Evolutionary conservation across 2,113 vertebrate genomes (phyloP), one percentile per base, ranked within the genome.

Genomic region (Phoenicopterus ruber): DNA sequence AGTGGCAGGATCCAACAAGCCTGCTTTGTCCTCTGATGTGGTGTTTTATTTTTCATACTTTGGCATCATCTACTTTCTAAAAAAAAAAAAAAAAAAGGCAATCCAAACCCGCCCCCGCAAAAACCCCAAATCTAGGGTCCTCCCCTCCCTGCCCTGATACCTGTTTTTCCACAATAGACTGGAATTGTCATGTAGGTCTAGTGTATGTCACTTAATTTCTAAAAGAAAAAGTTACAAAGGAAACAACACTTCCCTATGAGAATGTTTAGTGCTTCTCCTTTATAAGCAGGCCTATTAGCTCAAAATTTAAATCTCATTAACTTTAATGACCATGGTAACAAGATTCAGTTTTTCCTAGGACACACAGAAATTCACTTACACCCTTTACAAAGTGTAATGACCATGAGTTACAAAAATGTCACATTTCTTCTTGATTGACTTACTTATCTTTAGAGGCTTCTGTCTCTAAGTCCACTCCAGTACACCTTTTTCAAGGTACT

Each of bases 271-370:
- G 11, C 21, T 82, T 52, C 63, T 74, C 47, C 55, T 78, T 74
- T 91, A 71, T 31, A 94, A 84, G 57, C 19, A 93, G 42, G n/a
- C 20, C 10, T 76, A 85, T 57, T 89, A 91, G 15, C 49, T 79
- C 36, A 69, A 59, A 89, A 94, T 72, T 85, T 72, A 61, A 91
- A 85, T 90, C 44, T 71, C 42, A 72, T 59, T 93, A 86, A 73
- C 42, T 91, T 94, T 91, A 96, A 87, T 59, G 62, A 94, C 44
- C 0, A 0, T 29, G 34, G 65, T 82, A 90, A 87, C 19, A 79
- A 61, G 65, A 91, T 49, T 81, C 65, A 57, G 32, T 34, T 89
- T n/a, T 82, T 89, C 69, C 49, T 50, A 69, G 25, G 34, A 89
- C 34, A 47, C 22, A 81, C 1, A 72, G 54, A 95, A 85, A 82